Base-by-base conservation (phyloP, 2,113 vertebrate genomes). In the Syngnathus floridae region DNA sequence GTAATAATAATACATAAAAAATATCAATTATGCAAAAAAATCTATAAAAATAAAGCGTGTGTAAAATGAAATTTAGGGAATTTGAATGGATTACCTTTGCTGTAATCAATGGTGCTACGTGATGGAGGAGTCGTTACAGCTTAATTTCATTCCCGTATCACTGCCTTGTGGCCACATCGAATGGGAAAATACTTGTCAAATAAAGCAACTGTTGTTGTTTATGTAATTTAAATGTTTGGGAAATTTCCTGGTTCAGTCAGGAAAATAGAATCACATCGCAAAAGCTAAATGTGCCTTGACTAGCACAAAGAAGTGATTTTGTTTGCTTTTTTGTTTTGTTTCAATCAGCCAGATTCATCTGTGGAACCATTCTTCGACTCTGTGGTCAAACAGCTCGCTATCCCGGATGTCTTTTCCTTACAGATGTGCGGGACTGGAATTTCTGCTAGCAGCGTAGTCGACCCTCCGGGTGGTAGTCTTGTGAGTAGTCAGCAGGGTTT, bases 291-390 rank as follows among this genome's bases (percentile, higher is more conserved):
- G 26, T 35, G 35, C 54, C 54, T 56, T 16, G 54, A 35, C 58
- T 5, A 31, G 46, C 2, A 4, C 0, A 1, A 46, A 31, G 62
- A 55, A 41, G 52, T 16, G 5, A 52, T 54, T 61, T 11, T 43
- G 38, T 43, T 22, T 26, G 5, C 16, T 63, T 3, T 31, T 10
- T 6, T 45, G n/a, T 75, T 62, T 80, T 66, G 73, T 67, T 67
- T n/a, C 86, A 99, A 71, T n/a, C 86, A 99, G 97, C 97, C 97
- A 0, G 95, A 96, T 54, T 91, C 93, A 13, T 93, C 94, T 0
- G 91, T 98, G 85, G 93, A 93, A 84, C 95, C 97, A 0, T 99
- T 98, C 90, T 99, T 99, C 66, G 92, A 97, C 75, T 97, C 97
- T 3, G 71, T 97, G 13, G 95, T 99, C 84, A 79, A 70, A 3